A percentile compares a stretch with the other conserved stretches of the same genome.
Evolutionary conservation across 1,140 invertebrate genomes (phyloP).

Genomic region (Adoxophyes honmai): DNA sequence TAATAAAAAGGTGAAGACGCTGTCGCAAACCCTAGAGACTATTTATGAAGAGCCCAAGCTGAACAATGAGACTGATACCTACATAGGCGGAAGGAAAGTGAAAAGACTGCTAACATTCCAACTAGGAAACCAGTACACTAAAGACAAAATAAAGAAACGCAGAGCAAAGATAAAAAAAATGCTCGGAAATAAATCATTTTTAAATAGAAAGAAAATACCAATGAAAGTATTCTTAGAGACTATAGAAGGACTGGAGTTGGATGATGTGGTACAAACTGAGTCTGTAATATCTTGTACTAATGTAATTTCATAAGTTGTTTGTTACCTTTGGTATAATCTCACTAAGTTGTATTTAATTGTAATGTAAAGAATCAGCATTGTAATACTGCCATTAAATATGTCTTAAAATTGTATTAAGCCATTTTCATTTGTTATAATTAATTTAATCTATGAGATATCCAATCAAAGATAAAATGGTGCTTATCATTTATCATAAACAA

Average conservation of each 20-base stretch:
- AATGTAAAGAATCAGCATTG: neutral
- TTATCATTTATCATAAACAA: no score
- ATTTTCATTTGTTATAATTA: neutral
- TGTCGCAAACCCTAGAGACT: constrained; percentile 65
- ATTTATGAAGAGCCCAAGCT: constrained; percentile 67
- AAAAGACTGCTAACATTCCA: constrained; percentile 71
- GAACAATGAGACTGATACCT: constrained; percentile 37
- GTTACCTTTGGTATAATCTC: constrained; percentile 8
- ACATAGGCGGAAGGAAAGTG: constrained; percentile 59
- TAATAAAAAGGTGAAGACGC: constrained; percentile 60
- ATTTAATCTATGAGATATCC: neutral
- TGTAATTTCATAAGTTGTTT: neutral
- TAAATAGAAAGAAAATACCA: constrained; percentile 69
- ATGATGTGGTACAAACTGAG: constrained; percentile 60
- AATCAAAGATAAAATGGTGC: no score
- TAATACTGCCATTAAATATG: neutral
- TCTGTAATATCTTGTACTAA: constrained; percentile 26
- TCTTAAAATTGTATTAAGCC: neutral
- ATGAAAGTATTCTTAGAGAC: constrained; percentile 68
- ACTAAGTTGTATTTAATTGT: neutral
- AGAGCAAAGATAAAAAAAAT: constrained; percentile 70
- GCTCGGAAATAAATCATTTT: constrained; percentile 61
- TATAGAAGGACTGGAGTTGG: constrained; percentile 63
- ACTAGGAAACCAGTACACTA: constrained; percentile 64
- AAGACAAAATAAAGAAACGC: constrained; percentile 68